Base-by-base conservation (phyloP, 2,888 invertebrate genomes). In the Dynastes hyllus region DNA sequence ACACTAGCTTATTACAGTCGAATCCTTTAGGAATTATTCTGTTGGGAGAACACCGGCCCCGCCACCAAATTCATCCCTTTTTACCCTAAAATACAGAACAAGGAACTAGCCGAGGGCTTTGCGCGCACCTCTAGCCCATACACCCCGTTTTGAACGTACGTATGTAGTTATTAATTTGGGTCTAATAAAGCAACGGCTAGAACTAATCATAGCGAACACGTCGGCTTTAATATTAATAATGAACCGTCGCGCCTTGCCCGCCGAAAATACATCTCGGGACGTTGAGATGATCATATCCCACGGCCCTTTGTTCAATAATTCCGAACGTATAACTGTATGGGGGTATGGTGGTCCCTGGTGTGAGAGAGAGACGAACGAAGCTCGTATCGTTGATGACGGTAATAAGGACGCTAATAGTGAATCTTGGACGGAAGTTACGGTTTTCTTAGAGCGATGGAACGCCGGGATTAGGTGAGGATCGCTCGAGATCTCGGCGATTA, bases 271-370 rank as follows among this genome's bases (percentile, higher is more conserved):
- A 63, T 63, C 8, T 8, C 45, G 11, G 29, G 63, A 13, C 45
- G 45, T 8, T 50, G 45, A 11, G 45, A 40, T 22, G 16, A 22
- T 45, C 40, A 6, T 45, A 67, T 67, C 11, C 40, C n/a, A 50
- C 22, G 66, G 16, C 50, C 66, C 45, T 67, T 67, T 67, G 66
- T 67, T 67, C 66, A 67, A 67, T 67, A 67, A 67, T 67, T 67
- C 45, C 45, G 45, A 27, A 45, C 40, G 66, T 45, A 22, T 45
- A 67, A 67, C 32, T 37, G 45, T 67, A 67, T 45, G 66, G 55
- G 55, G 22, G 66, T 45, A 67, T 45, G 45, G 22, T 16, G 5
- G 66, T 45, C 22, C 6, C n/a, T 16, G 53, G 8, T 5, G 16
- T 3, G 22, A 22, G 8, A 58, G 6, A 27, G n/a, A 8, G 27